A percentile compares a stretch with the other conserved stretches of the same genome.
Evolutionary conservation across 2,797 vertebrate genomes (phyloP).

Genomic region (Acanthurus lineatus): DNA sequence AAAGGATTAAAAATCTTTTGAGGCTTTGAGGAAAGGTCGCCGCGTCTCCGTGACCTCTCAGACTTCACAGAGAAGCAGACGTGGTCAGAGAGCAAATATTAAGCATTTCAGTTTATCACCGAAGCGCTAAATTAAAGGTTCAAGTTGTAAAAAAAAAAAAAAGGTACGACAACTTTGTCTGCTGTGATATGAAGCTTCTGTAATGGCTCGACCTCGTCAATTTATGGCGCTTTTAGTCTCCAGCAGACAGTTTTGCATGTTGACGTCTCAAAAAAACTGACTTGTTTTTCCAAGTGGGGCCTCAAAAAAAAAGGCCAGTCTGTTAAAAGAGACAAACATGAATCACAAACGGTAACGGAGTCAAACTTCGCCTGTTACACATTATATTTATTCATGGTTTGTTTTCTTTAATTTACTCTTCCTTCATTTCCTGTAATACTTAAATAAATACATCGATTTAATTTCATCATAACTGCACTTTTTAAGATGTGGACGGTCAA

Average conservation of each 20-base stretch:
- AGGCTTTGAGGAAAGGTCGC: slow-evolving; percentile 5
- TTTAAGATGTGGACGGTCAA: neutral
- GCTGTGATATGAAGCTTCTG: neutral
- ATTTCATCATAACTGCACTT: neutral
- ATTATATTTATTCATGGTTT: neutral
- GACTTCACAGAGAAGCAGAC: neutral
- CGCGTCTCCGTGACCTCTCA: neutral
- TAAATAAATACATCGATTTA: neutral
- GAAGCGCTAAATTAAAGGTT: neutral
- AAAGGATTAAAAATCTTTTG: neutral
- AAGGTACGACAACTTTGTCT: neutral
- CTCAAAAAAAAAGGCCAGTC: too few relatives aligned
- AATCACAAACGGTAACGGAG: neutral
- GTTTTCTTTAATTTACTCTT: neutral
- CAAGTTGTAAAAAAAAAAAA: too few relatives aligned
- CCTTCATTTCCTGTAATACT: neutral
- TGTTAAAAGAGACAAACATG: neutral
- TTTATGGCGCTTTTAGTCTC: too few relatives aligned
- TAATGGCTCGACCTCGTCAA: neutral
- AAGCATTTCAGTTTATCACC: neutral
- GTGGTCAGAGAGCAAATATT: too few relatives aligned
- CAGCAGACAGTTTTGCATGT: too few relatives aligned
- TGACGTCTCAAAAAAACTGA: too few relatives aligned
- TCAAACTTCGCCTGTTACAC: neutral
- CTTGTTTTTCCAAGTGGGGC: too few relatives aligned